phyloP scores from a whole-genome alignment of 2,113 vertebrate species.

The Coturnix japonica region DNA sequence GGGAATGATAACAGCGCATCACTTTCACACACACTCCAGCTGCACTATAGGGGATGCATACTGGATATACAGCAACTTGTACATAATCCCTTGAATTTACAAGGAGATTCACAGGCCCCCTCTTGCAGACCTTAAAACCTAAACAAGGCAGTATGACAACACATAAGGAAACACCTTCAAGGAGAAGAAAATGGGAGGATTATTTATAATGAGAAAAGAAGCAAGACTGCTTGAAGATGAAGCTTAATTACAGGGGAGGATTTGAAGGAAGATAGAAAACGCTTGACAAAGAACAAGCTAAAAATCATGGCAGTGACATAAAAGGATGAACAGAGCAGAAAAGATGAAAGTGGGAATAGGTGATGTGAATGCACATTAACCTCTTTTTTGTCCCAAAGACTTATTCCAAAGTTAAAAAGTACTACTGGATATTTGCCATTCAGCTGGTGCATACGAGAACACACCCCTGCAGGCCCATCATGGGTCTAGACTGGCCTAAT shows the following conservation, averaged over 20 bases:
- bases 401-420: conserved; percentile 50
- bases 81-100: not conserved
- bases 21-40: not conserved
- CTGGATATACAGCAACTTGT: not conserved
- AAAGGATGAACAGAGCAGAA: not conserved
- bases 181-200: not conserved
- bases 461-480: conserved; percentile 68
- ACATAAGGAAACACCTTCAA: not conserved
- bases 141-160: not conserved
- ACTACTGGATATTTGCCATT: conserved; percentile 67
- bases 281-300: conserved; percentile 16
- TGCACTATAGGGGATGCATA: rapidly evolving
- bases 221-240: not conserved
- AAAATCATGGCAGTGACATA: not conserved
- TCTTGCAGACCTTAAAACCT: not conserved
- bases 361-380: conserved; percentile 22
- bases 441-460: conserved; percentile 25
- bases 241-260: conserved; percentile 24
- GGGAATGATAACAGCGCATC: not conserved
- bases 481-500: conserved; percentile 67
- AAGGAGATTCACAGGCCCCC: not conserved
- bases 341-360: conserved; percentile 4
- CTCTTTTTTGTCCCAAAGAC: not conserved
- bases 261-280: not conserved
- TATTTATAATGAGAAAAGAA: conserved; percentile 9